Base-by-base conservation (phyloP, 2,113 vertebrate genomes). In the Labeo catla region DNA sequence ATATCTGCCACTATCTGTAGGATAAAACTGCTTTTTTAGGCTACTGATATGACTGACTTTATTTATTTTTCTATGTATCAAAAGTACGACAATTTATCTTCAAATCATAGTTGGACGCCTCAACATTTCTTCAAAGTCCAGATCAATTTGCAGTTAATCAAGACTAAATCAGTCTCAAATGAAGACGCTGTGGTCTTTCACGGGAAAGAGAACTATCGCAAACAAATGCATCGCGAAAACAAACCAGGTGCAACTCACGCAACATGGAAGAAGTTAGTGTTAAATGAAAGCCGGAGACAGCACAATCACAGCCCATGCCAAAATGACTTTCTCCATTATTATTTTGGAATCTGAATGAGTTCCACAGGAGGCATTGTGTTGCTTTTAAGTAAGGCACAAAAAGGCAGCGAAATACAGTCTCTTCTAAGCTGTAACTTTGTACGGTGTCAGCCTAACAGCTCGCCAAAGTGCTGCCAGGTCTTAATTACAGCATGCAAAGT, bases 401-500 rank as follows among this genome's bases (percentile, higher is more conserved):
- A 61, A 88, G 57, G 74, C 23, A 3, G 39, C 23, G 88, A 88
- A 88, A 89, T 81, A 84, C 76, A 86, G 82, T 89, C 91, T 92
- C 87, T 85, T 66, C 85, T 84, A 61, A 85, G 91, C 89, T 90
- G 90, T 84, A 90, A 89, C 89, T 91, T 88, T 88, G 90, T 90
- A 84, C 91, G 87, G 76, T 61, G 89, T 87, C 90, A 61, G 87
- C 86, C 90, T 89, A 87, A 89, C 89, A 88, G 92, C 85, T 61
- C 70, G 87, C 70, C 74, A 87, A 76, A 59, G 85, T 81, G 78
- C 21, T 82, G 86, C 88, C 91, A 93, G 92, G 93, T 92, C 92
- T 94, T 95, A 94, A 95, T 95, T 94, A 95, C 92, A 89, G 89
- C 86, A 88, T 47, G 92, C 87, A 89, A 91, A 92, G 90, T 91